These are phyloP conservation scores for Agrenia bidenticulata DNA, from an alignment of 2,888 invertebrate species.

Conservation along the genomic window DNA sequence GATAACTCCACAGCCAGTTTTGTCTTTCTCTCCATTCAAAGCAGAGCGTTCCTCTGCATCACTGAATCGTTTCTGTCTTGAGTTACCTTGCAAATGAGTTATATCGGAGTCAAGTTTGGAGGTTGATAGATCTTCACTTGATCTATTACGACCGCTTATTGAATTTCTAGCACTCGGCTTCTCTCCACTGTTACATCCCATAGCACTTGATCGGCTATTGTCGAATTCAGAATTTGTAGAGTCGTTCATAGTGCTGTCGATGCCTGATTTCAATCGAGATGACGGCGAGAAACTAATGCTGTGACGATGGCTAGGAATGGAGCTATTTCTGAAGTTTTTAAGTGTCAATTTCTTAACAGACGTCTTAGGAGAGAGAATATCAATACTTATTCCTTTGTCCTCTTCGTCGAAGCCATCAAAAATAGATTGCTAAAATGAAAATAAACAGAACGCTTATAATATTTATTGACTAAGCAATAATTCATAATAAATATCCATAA, in stretches of 20 bases:
- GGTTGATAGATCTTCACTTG: not conserved
- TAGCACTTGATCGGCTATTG: not conserved
- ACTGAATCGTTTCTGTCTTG: slow-evolving; percentile 10
- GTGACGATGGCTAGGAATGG: slow-evolving; percentile 12
- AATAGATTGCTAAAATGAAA: slow-evolving; percentile 65
- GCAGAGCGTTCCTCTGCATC: slow-evolving; percentile 4
- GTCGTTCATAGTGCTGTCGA: slow-evolving; percentile 10
- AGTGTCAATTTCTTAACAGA: slow-evolving; percentile 48
- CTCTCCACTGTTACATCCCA: not conserved
- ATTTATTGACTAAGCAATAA: not conserved
- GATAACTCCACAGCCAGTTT: slow-evolving; percentile 63
- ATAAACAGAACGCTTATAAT: slow-evolving; percentile 11
- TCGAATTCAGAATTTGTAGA: not conserved
- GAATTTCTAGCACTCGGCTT: not conserved
- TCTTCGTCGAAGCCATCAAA: slow-evolving; percentile 86
- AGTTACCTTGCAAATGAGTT: not conserved
- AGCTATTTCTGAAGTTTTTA: slow-evolving; percentile 24
- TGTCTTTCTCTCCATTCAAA: not conserved
- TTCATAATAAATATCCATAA: not conserved
- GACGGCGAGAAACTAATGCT: slow-evolving; percentile 7
- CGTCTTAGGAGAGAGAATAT: slow-evolving; percentile 48
- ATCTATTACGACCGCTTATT: not conserved
- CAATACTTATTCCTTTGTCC: slow-evolving; percentile 58
- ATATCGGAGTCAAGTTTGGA: not conserved
- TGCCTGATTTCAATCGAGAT: not conserved